Evolutionary conservation across 1,140 invertebrate species (phyloP).

Genomic region (Trichonephila clavata): DNA sequence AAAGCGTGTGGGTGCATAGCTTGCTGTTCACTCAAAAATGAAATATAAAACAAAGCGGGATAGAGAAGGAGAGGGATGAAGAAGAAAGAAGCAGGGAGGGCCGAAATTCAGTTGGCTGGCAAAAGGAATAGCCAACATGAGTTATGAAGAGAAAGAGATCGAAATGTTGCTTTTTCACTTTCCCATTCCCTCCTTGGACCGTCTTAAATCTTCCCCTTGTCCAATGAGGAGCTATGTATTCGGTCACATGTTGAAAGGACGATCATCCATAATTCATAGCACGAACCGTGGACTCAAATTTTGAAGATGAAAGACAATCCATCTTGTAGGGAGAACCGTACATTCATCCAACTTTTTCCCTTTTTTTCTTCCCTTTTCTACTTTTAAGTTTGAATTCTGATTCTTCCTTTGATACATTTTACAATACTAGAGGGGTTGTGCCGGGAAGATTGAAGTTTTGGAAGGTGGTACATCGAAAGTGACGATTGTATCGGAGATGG

Average conservation of each 20-base stretch:
- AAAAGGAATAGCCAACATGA: constrained; percentile 37
- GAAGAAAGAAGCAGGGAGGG: background rate
- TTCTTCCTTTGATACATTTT: constrained; percentile 20
- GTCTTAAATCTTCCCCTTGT: constrained; percentile 62
- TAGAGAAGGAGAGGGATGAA: background rate
- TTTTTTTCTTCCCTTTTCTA: background rate
- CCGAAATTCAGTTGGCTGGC: background rate
- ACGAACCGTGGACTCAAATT: constrained; percentile 63
- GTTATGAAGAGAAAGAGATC: constrained; percentile 51
- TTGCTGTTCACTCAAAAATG: constrained; percentile 2
- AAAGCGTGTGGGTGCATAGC: constrained; percentile 30
- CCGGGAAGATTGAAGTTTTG: background rate
- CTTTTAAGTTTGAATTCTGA: constrained; percentile 35
- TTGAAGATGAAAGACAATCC: constrained; percentile 67
- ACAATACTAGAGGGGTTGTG: background rate
- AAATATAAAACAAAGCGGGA: constrained; percentile 43
- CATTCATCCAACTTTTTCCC: background rate
- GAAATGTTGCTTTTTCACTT: constrained; percentile 43
- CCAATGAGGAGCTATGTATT: constrained; percentile 50
- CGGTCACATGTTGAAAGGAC: constrained; percentile 66
- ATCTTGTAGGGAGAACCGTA: constrained; percentile 38
- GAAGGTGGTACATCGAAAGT: constrained; percentile 2
- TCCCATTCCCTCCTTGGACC: constrained; percentile 36
- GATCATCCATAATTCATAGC: constrained; percentile 68
- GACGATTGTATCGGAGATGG: constrained; percentile 8